These are phyloP conservation scores for Andrena minutula DNA, from an alignment of 2,888 invertebrate genomes.

Conservation along the genomic window DNA sequence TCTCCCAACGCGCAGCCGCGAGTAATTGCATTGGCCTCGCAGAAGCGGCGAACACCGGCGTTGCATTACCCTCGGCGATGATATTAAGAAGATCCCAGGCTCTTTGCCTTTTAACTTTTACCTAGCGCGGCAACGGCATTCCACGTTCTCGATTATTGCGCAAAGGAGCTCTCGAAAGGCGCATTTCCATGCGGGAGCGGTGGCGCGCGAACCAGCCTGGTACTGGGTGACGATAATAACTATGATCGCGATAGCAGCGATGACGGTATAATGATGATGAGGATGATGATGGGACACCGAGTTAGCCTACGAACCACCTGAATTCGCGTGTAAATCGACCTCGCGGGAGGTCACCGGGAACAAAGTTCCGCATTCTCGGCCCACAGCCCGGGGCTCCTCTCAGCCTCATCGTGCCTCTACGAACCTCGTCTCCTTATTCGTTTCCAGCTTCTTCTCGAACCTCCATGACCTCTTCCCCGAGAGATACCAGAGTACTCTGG, in stretches of 20 bases:
- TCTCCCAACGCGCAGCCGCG: not conserved
- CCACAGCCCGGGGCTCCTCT: slow-evolving; percentile 82
- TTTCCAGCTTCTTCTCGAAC: slow-evolving; percentile 57
- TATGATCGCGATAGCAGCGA: slow-evolving; percentile 14
- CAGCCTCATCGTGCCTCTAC: slow-evolving; percentile 69
- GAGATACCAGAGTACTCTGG: slow-evolving; percentile 30
- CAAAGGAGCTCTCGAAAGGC: slow-evolving; percentile 62
- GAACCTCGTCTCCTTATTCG: slow-evolving; percentile 38
- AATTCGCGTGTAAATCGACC: slow-evolving; percentile 76
- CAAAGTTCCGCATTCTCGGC: slow-evolving; percentile 84
- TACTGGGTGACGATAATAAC: slow-evolving; percentile 23
- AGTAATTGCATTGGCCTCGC: not conserved
- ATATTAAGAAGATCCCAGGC: slow-evolving; percentile 62
- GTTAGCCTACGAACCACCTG: slow-evolving; percentile 50
- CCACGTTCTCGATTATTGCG: slow-evolving; percentile 63
- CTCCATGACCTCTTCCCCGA: slow-evolving; percentile 45
- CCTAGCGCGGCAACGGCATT: slow-evolving; percentile 59
- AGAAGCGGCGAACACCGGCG: slow-evolving; percentile 3
- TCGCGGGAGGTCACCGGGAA: slow-evolving; percentile 69
- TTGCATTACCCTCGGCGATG: slow-evolving; percentile 37
- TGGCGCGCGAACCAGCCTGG: slow-evolving; percentile 27
- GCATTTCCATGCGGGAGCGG: slow-evolving; percentile 53
- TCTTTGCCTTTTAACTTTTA: slow-evolving; percentile 67
- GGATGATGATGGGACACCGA: slow-evolving; percentile 28
- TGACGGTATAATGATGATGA: slow-evolving; percentile 30